Conservation (phyloP, 2,888 invertebrate species). For the Epistrophella euchroma region DNA sequence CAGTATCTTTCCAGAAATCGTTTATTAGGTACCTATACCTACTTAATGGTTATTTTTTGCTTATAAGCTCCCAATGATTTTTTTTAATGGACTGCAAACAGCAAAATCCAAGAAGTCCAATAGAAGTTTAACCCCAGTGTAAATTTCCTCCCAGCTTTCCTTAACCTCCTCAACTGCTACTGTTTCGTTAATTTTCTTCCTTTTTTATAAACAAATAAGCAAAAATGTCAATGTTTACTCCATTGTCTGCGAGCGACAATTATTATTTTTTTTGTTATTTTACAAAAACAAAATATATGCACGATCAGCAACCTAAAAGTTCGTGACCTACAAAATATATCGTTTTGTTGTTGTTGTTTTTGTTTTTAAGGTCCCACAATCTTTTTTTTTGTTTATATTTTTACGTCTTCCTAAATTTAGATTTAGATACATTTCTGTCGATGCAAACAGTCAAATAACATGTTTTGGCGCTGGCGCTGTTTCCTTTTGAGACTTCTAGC, state of each 20-base stretch:
- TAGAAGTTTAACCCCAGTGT: background rate
- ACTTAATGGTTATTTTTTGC: too few relatives aligned
- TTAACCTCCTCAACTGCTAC: conserved; percentile 1
- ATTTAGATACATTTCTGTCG: conserved; percentile 57
- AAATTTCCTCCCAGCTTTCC: background rate
- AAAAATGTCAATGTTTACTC: conserved; percentile 47
- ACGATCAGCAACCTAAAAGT: conserved; percentile 42
- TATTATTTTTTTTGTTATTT: conserved; percentile 1
- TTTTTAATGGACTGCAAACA: too few relatives aligned
- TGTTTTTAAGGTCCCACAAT: conserved; percentile 9
- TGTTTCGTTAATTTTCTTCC: conserved; percentile 33
- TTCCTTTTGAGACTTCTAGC: background rate
- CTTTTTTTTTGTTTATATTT: conserved; percentile 41
- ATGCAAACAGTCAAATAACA: conserved; percentile 27
- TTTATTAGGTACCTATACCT: too few relatives aligned
- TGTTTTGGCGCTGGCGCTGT: conserved; percentile 31
- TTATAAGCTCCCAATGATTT: too few relatives aligned
- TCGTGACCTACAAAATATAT: conserved; percentile 70
- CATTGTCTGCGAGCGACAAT: conserved; percentile 14
- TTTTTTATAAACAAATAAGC: background rate
- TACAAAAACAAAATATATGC: conserved; percentile 35
- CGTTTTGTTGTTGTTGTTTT: conserved; percentile 42
- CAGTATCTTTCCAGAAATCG: too few relatives aligned
- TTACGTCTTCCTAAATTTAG: conserved; percentile 66
- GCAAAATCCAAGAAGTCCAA: too few relatives aligned